Conservation (phyloP, 2,113 vertebrate genomes). For the Pituophis catenifer region DNA sequence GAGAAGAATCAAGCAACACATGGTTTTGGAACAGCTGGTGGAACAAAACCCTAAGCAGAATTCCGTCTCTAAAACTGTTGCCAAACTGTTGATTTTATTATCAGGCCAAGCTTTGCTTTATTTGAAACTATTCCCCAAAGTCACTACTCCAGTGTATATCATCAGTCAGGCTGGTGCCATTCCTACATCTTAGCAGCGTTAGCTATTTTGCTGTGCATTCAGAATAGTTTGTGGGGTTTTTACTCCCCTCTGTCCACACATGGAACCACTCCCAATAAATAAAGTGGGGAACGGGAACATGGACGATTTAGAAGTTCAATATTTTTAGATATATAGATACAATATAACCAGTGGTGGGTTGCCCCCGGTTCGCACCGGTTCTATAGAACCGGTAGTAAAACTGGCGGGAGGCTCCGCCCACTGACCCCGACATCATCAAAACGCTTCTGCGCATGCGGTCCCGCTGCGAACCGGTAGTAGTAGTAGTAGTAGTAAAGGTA, state of each 20-base stretch:
- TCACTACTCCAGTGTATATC: neutral
- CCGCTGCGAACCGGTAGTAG: too few species aligned
- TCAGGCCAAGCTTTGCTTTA: slow-evolving; percentile 27
- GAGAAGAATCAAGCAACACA: slow-evolving; percentile 54
- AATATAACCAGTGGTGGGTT: too few species aligned
- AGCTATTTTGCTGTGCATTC: neutral
- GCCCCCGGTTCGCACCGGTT: too few species aligned
- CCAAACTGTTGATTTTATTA: slow-evolving; percentile 54
- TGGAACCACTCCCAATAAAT: neutral
- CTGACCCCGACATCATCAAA: too few species aligned
- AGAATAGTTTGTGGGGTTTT: neutral
- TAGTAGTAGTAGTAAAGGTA: too few species aligned
- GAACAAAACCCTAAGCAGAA: slow-evolving; percentile 60
- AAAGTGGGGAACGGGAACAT: neutral
- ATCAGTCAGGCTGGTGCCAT: neutral
- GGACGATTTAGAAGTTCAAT: neutral
- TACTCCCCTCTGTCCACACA: neutral
- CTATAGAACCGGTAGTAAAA: too few species aligned
- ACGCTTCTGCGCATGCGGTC: too few species aligned
- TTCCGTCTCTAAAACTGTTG: slow-evolving; percentile 51
- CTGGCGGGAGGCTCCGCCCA: too few species aligned
- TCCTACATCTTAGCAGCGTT: neutral
- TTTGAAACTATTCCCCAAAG: neutral
- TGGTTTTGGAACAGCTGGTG: slow-evolving; percentile 47
- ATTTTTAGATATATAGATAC: too few species aligned